Base-by-base conservation (phyloP, 92 coral and sea anemone genomes). In the Metridium senile region DNA sequence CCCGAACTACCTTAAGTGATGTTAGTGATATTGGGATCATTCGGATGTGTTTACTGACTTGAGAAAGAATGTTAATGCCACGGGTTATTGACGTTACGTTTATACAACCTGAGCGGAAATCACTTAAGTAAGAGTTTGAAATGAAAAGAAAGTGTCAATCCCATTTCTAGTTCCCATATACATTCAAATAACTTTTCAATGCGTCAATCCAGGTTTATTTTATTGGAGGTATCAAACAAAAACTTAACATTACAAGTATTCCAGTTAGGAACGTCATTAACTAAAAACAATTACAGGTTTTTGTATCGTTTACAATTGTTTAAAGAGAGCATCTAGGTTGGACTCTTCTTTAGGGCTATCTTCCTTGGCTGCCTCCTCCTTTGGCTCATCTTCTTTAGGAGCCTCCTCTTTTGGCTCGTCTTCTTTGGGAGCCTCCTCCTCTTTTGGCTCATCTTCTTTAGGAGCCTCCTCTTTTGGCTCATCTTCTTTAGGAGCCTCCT, bases 381-480 rank as follows among this genome's bases (percentile, higher is more conserved):
- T 21, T 2, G 68, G 68, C 30, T 10, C 23, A 54, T 39, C 49
- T 39, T 39, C 49, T 39, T 39, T 39, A 4, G 49, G 49, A 39
- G 13, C 49, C 49, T 39, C 49, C n/a, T 58, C 49, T 13, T 39
- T 33, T 11, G 51, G 71, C 21, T 21, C 45, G 9, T 66, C 71
- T 33, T 32, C 26, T 1, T 21, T 33, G 21, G 31, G 53, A 68
- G 35, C 74, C 45, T 66, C 57, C n/a, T 66, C 71, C 43, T 66
- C 71, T 45, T 45, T 45, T 7, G 51, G 9, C 7, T 16, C 16
- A 45, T 45, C 51, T 33, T 66, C 52, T 33, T 66, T 33, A 33
- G 71, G 71, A 45, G 74, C 33, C 28, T 68, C 74, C 28, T 68
- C 74, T 39, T 68, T 21, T 2, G 68, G 68, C 30, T 10, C 23